Evolutionary conservation across 30 jellyfish, hydroid and myxozoan genomes (phyloP), one percentile per base, ranked within the genome.

Genomic region (Nemopilema nomurai): DNA sequence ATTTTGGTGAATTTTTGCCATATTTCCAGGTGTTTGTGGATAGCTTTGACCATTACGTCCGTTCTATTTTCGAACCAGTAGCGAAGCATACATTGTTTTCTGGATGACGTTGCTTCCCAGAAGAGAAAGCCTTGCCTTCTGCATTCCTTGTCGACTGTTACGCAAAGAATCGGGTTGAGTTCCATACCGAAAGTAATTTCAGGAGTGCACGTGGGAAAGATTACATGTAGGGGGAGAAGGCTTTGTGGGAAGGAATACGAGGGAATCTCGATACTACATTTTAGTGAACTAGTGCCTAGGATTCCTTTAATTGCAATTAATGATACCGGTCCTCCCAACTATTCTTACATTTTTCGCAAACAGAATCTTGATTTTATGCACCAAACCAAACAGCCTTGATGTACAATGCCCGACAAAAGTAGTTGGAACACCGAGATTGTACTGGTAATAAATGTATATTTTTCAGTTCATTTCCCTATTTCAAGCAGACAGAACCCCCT

Each of bases 61-160:
- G 23, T 41, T 31, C 79, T 66, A 32, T 80, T 80, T 80, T 65
- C 30, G 81, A 21, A 17, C 28, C 53, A 62, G 22, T 69, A 30
- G 57, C 63, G 57, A 52, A 26, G 49, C 19, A 7, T 28, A 77
- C 67, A 80, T 80, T 49, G 81, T 66, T 64, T 80, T 32, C 32
- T 17, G 22, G 16, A n/a, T 80, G 89, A 69, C 83, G 83, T 68
- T 67, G n/a, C 18, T 20, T 32, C 71, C 49, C 19, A 19, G 73
- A 26, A 17, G 24, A 71, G 18, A 74, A 51, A 41, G 16, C 65
- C 49, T 26, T 67, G 51, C 92, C 69, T 83, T 83, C 86, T 69
- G 92, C 81, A 83, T 83, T 50, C 49, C 62, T 19, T 86, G 86
- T 70, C 20, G 29, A 51, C 7, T 24, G 31, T 80, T 66, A 80